Conservation (phyloP, 2,797 vertebrate genomes). For the Cynopterus sphinx region DNA sequence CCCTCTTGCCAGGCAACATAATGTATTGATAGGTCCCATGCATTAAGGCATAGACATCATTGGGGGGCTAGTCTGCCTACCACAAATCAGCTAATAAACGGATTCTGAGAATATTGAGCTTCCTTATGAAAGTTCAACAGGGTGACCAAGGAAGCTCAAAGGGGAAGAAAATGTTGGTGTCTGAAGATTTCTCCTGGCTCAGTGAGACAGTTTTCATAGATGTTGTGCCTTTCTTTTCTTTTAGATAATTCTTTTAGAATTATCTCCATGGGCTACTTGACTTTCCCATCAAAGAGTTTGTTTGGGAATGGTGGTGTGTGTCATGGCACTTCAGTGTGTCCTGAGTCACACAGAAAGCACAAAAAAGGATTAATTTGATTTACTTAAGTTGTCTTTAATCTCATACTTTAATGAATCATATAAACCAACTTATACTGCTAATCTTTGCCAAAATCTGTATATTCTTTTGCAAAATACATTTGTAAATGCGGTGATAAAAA, state of each 20-base stretch:
- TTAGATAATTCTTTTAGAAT: too few relatives aligned
- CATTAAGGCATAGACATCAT: neutral
- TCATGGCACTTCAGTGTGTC: neutral
- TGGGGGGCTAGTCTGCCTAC: neutral
- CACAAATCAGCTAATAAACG: neutral
- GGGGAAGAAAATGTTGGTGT: neutral
- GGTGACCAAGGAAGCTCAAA: neutral
- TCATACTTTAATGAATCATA: slow-evolving; percentile 14
- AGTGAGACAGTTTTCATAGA: neutral
- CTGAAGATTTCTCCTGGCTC: neutral
- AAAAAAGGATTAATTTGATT: slow-evolving; percentile 13
- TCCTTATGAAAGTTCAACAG: neutral
- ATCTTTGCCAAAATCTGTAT: neutral
- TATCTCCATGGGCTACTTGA: neutral
- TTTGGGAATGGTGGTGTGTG: neutral
- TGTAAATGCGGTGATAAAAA: neutral
- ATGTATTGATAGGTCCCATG: neutral
- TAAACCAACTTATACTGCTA: neutral
- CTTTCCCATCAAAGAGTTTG: neutral
- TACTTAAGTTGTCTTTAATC: neutral
- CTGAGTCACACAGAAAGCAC: neutral
- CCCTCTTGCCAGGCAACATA: neutral
- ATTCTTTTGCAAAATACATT: neutral
- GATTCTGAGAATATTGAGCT: neutral
- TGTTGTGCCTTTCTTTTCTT: slow-evolving; percentile 28